Percentiles rank a stretch among this genome's conserved stretches.
phyloP scores from a whole-genome alignment of 2,797 vertebrate genomes.

The Momotus momota region DNA sequence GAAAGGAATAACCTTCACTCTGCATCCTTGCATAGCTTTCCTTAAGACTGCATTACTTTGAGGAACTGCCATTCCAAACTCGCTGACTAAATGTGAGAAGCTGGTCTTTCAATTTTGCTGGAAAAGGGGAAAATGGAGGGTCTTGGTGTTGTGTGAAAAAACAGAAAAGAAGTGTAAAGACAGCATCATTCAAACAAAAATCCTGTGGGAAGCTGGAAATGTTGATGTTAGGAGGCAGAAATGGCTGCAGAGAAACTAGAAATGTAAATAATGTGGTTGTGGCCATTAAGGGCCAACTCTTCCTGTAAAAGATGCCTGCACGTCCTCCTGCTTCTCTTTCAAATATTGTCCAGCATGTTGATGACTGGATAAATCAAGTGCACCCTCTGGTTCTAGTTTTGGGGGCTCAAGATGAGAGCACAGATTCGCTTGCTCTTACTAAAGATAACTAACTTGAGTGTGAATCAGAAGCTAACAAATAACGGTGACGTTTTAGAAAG shows the following conservation, averaged over 20 bases:
- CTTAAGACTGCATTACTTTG: background rate
- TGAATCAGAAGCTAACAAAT: background rate
- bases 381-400: background rate
- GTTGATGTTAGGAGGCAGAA: background rate
- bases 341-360: background rate
- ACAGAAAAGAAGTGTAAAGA: background rate
- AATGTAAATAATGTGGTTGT: background rate
- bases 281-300: fast-evolving
- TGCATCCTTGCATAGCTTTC: background rate
- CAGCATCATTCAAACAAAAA: background rate
- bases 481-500: background rate
- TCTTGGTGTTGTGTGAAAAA: background rate
- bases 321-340: background rate
- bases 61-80: background rate
- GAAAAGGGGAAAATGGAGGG: background rate
- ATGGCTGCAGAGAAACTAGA: background rate
- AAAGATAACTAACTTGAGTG: background rate
- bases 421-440: fast-evolving
- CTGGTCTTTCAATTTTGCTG: background rate
- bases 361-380: background rate
- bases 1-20: background rate
- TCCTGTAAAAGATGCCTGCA: background rate
- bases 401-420: background rate
- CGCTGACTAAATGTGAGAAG: background rate
- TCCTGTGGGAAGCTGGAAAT: background rate